These are phyloP conservation scores for Bubo blakistoni DNA, from an alignment of 2,113 vertebrate genomes.

Conservation along the genomic window DNA sequence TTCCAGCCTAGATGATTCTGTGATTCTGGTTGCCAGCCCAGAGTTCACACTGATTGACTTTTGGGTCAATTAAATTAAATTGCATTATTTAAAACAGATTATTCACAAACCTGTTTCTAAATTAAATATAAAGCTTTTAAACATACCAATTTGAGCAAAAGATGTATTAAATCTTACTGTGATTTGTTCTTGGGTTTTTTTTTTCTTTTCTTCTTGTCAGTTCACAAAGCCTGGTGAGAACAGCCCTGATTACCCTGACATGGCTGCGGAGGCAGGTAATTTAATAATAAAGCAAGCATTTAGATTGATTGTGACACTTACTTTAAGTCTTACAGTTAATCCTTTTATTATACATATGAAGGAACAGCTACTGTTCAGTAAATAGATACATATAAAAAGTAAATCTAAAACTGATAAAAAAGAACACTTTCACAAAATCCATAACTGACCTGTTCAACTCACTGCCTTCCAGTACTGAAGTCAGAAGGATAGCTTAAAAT, in stretches of 20 bases:
- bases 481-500: not conserved
- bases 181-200: not conserved
- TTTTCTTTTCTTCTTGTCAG: slow-evolving; percentile 61
- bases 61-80: not conserved
- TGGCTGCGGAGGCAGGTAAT: slow-evolving; percentile 95
- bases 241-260: slow-evolving; percentile 86
- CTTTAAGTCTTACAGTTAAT: not conserved
- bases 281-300: not conserved
- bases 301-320: not conserved
- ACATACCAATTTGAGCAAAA: not conserved
- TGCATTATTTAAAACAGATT: not conserved
- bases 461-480: not conserved
- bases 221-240: slow-evolving; percentile 82
- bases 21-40: too few relatives aligned
- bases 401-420: not conserved
- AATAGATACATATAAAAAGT: not conserved
- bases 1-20: too few relatives aligned
- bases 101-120: not conserved
- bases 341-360: not conserved
- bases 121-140: not conserved
- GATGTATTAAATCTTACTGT: not conserved
- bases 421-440: not conserved
- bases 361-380: not conserved
- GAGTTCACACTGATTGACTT: not conserved
- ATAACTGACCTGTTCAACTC: not conserved